These are phyloP conservation scores for Chrysogorgia sp. DNA, from an alignment of 92 coral and sea anemone genomes.

Conservation along the genomic window DNA sequence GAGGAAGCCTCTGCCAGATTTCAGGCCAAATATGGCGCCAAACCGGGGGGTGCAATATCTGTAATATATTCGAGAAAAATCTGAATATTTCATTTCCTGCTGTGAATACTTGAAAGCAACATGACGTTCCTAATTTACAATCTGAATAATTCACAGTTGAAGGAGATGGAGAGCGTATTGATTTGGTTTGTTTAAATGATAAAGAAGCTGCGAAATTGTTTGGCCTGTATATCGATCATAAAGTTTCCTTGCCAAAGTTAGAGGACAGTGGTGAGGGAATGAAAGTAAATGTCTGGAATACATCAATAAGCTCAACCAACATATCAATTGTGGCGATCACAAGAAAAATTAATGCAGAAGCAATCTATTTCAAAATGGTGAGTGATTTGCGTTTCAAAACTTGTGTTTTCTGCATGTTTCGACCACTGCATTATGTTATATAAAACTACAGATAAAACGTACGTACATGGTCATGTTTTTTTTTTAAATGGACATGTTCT, in stretches of 20 bases:
- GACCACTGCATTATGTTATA: no score
- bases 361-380: slow-evolving; percentile 33
- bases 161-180: slow-evolving; percentile 8
- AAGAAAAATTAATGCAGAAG: slow-evolving; percentile 36
- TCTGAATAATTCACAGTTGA: slow-evolving; percentile 1
- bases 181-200: slow-evolving; percentile 27
- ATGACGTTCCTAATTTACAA: no score
- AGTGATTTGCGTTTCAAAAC: no score
- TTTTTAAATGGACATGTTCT: no score
- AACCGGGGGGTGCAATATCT: no score
- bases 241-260: slow-evolving; percentile 25
- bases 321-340: slow-evolving; percentile 19
- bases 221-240: slow-evolving; percentile 33
- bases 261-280: slow-evolving; percentile 33
- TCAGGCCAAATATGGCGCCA: no score
- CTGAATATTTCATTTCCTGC: no score
- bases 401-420: not conserved
- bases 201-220: slow-evolving; percentile 43
- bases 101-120: no score
- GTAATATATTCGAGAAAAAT: no score
- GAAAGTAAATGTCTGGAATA: slow-evolving; percentile 12
- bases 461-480: no score
- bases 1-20: no score
- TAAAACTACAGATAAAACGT: no score
- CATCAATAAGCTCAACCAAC: slow-evolving; percentile 7